phyloP scores from a whole-genome alignment of 2,888 invertebrate genomes.

The Acleris cristana region DNA sequence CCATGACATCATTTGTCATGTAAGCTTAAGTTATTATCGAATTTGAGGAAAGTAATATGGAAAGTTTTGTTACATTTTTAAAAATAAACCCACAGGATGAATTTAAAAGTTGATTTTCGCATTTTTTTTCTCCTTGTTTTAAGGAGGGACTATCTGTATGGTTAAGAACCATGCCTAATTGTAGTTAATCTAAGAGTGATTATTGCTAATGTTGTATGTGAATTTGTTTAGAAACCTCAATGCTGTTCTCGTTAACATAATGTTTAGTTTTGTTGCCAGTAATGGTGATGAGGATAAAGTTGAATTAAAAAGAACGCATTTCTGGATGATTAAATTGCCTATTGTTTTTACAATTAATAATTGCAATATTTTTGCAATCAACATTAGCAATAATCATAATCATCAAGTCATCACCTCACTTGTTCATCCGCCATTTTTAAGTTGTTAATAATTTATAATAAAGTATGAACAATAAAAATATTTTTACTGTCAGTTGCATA shows the following conservation, averaged over 20 bases:
- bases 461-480: conserved; percentile 67
- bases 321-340: conserved; percentile 6
- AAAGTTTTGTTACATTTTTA: neutral
- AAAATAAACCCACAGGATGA: neutral
- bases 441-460: conserved; percentile 75
- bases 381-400: conserved; percentile 56
- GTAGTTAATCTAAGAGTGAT: conserved; percentile 33
- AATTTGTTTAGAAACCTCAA: neutral
- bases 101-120: too few relatives aligned
- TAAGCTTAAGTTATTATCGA: neutral
- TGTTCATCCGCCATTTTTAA: conserved; percentile 62
- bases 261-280: conserved; percentile 1
- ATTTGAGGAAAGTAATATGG: neutral
- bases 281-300: neutral
- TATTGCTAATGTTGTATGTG: conserved; percentile 58
- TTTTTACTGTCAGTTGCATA: conserved; percentile 34
- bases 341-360: neutral
- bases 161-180: conserved; percentile 21
- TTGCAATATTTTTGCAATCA: conserved; percentile 38
- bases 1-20: neutral
- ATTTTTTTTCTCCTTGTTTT: neutral
- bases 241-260: conserved; percentile 5
- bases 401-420: conserved; percentile 51
- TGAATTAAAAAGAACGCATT: conserved; percentile 8
- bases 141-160: conserved; percentile 4